Base-by-base conservation (phyloP, 2,113 vertebrate species). In the Vulpes lagopus region DNA sequence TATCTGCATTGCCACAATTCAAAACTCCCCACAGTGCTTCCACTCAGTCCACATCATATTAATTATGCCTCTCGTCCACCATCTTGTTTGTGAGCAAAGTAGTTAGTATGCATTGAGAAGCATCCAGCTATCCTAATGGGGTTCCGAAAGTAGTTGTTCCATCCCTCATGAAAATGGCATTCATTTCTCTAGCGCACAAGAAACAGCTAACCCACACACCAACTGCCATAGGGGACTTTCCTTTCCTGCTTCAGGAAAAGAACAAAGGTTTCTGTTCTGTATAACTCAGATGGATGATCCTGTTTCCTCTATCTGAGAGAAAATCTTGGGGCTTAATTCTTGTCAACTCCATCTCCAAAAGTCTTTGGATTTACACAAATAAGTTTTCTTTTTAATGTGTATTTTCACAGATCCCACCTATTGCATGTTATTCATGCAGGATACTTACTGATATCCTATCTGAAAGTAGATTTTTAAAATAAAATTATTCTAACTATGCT, bases 1-100 rank as follows among this genome's bases (percentile, higher is more conserved):
- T 89, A 97, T 96, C 97, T 98, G 67, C 91, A 85, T 91, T 98
- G 95, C 89, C 96, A 98, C 97, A 95, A 97, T 96, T 97, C 94
- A 94, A 89, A 96, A 81, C 76, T 91, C 96, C 93, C 96, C 79
- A 93, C 83, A 94, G 96, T 96, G 97, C 96, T 98, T 89, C 78
- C 38, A 96, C 81, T 95, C 95, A 89, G 67, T 94, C 80, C 49
- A 86, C 83, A 82, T 88, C 92, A 62, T 94, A 95, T 93, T 94
- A 97, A 94, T 93, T 96, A 89, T 69, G 43, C 74, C 91, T 94
- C 88, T 98, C 94, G 76, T 73, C 95, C 83, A 96, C 96, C 97
- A 90, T 94, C 80, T 98, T 95, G 96, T 95, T 97, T 96, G 57
- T 69, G 96, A 94, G 79, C 16, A 57, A 89, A 83, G 9, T 64